Base-by-base conservation (phyloP, 1,140 invertebrate genomes). In the Artemia franciscana region DNA sequence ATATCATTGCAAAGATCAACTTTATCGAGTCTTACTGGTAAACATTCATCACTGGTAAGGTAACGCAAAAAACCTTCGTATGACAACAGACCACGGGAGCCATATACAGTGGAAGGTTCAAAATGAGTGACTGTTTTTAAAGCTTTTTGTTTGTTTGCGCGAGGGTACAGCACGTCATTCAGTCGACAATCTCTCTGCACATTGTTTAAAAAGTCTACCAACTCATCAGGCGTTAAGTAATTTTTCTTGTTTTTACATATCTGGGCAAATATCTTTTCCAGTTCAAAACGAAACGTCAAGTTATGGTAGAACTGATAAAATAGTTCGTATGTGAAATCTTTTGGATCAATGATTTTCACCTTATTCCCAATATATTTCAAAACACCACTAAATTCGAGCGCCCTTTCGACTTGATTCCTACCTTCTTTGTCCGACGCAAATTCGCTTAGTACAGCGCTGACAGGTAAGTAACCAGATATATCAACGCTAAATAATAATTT, bases 331-430 rank as follows among this genome's bases (percentile, higher is more conserved):
- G n/a, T n/a, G n/a, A n/a, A n/a, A n/a, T n/a, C n/a, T n/a, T n/a
- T n/a, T n/a, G n/a, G n/a, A n/a, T n/a, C n/a, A n/a, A n/a, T n/a
- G n/a, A n/a, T n/a, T n/a, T n/a, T n/a, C n/a, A n/a, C n/a, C n/a
- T n/a, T n/a, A n/a, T n/a, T n/a, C n/a, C n/a, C n/a, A n/a, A n/a
- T n/a, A n/a, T n/a, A n/a, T n/a, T n/a, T n/a, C n/a, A n/a, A n/a
- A n/a, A n/a, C n/a, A n/a, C n/a, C n/a, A n/a, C n/a, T n/a, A n/a
- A n/a, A n/a, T n/a, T n/a, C n/a, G n/a, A n/a, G n/a, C n/a, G n/a
- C n/a, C n/a, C n/a, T n/a, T n/a, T n/a, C 95, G n/a, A 91, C 83
- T 26, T 90, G 84, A 70, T 96, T 86, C 73, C 88, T 90, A 65
- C 85, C 88, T 66, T 83, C 79, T 72, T 88, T 88, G 74, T 94